Percentiles rank a stretch among this genome's conserved stretches.
Conservation (phyloP, 2,888 invertebrate genomes). For the Dryococelus australis region DNA sequence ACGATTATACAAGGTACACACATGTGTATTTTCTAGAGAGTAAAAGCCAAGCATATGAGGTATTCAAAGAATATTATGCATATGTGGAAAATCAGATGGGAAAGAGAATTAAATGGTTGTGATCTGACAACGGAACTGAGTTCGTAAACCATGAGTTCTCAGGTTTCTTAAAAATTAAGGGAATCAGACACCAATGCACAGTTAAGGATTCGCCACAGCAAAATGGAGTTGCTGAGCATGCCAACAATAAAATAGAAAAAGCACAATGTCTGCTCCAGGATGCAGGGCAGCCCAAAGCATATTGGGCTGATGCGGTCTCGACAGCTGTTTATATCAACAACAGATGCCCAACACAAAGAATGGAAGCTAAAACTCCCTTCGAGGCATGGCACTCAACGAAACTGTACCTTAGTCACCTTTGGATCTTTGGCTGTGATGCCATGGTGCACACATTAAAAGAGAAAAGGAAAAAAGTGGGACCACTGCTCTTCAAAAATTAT, state of each 20-base stretch:
- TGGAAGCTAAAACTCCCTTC: neutral
- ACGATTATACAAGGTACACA: neutral
- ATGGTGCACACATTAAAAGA: neutral
- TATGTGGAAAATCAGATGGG: neutral
- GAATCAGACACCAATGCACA: neutral
- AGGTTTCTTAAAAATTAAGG: neutral
- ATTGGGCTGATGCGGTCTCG: conserved; percentile 4
- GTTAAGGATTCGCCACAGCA: neutral
- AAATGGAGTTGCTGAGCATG: neutral
- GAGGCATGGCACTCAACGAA: neutral
- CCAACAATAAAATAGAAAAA: neutral
- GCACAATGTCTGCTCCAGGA: neutral
- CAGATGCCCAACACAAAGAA: neutral
- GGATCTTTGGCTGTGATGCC: neutral
- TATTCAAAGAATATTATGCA: neutral
- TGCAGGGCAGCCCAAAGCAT: neutral
- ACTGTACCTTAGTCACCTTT: neutral
- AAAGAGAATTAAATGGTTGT: neutral
- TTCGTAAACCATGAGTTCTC: neutral
- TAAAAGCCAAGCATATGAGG: neutral
- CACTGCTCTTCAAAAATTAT: neutral
- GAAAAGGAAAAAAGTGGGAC: neutral
- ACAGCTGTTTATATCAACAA: conserved; percentile 12
- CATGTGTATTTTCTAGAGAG: neutral
- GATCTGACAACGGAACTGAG: neutral